phyloP scores from a whole-genome alignment of 30 jellyfish, hydroid and myxozoan genomes.

The Hydra vulgaris region DNA sequence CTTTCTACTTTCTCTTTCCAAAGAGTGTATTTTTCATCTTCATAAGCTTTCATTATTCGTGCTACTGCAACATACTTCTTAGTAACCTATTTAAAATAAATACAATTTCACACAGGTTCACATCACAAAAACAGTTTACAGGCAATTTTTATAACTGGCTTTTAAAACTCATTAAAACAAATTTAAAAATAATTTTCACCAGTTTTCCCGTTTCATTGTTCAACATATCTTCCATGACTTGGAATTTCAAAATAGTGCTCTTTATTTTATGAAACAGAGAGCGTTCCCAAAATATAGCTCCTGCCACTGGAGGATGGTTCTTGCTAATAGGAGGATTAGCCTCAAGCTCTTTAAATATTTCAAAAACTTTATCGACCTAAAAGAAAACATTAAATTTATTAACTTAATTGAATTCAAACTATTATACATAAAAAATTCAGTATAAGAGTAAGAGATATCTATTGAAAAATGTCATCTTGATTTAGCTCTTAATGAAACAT shows the following conservation, averaged over 20 bases:
- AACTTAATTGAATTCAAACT: no score
- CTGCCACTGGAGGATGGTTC: conserved; percentile 93
- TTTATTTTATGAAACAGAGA: conserved; percentile 72
- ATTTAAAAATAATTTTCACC: conserved; percentile 39
- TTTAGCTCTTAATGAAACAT: no score
- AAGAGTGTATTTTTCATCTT: conserved; percentile 57
- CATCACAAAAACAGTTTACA: neutral
- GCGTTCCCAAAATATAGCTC: conserved; percentile 93
- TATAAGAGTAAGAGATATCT: no score
- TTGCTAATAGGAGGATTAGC: conserved; percentile 63
- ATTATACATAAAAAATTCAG: no score
- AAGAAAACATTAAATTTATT: neutral
- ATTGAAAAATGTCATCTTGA: no score
- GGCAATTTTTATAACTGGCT: no score
- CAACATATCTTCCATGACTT: conserved; percentile 80
- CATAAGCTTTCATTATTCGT: conserved; percentile 77
- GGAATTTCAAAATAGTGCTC: conserved; percentile 75
- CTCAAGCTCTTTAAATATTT: conserved; percentile 52
- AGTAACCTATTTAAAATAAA: conserved; percentile 41
- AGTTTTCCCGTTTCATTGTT: conserved; percentile 83
- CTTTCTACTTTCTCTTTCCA: conserved; percentile 83
- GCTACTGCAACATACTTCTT: conserved; percentile 78
- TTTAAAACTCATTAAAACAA: conserved; percentile 4
- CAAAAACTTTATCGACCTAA: conserved; percentile 78
- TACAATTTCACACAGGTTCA: neutral